Conservation (phyloP, 2,888 invertebrate genomes). For the Esperia sulphurella region DNA sequence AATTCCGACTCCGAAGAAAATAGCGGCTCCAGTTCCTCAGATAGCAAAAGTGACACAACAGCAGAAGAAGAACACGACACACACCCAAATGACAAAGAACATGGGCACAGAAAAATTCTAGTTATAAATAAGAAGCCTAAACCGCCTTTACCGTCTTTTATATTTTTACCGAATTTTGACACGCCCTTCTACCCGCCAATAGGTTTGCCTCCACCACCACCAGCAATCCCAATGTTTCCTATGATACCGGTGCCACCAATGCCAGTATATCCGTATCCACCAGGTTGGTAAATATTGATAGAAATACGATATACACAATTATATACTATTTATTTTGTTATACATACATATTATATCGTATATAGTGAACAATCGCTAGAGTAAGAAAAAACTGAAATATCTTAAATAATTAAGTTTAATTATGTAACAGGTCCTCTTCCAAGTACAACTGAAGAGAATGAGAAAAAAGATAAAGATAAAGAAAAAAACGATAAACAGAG, state of each 20-base stretch:
- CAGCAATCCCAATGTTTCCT: constrained; percentile 60
- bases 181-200: constrained; percentile 64
- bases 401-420: too few relatives aligned
- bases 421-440: too few relatives aligned
- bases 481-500: background rate
- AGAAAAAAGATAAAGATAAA: background rate
- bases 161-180: constrained; percentile 61
- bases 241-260: constrained; percentile 63
- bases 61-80: background rate
- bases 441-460: background rate
- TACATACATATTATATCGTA: too few relatives aligned
- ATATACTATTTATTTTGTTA: too few relatives aligned
- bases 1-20: constrained; percentile 23
- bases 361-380: too few relatives aligned
- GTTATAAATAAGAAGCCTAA: constrained; percentile 57
- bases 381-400: too few relatives aligned
- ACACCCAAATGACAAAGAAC: constrained; percentile 27
- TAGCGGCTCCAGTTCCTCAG: constrained; percentile 27
- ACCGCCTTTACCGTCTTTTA: constrained; percentile 61
- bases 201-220: constrained; percentile 56
- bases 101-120: constrained; percentile 59
- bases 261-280: constrained; percentile 1
- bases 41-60: constrained; percentile 14
- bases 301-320: background rate
- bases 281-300: background rate